Evolutionary conservation across 2,888 invertebrate species (phyloP), one percentile per base, ranked within the genome.

Genomic region (Synanthedon vespiformis): DNA sequence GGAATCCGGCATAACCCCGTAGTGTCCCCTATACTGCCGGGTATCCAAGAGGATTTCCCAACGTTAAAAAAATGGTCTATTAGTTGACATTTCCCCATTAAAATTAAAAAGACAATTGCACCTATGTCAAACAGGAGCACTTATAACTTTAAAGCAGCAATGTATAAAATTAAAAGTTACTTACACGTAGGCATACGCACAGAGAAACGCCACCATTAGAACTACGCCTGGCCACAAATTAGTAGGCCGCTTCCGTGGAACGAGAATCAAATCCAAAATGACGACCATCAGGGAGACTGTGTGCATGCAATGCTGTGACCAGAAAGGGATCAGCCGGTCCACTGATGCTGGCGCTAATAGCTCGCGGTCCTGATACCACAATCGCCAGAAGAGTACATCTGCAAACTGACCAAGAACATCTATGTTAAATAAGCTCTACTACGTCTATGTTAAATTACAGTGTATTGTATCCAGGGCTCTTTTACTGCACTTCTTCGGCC

Each of bases 241-340:
- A 44, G 67, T 70, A 0, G 85, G 85, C 44, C 75, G 67, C 52
- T 68, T 61, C 50, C 80, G 63, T 2, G 70, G 75, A 0, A 78
- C 73, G 18, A 78, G 55, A 1, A 81, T 56, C 0, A 85, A 61
- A 51, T 85, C 85, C 16, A 80, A 41, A 1, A 80, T 53, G 0
- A 76, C 67, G 27, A 77, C 64, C 0, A 74, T 54, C 14, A 85
- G 58, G 0, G 82, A 74, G 2, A 77, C 68, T 0, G 82, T 81
- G 56, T 85, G 85, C 76, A 84, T 77, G 51, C 77, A 70, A 58
- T 85, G 84, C 50, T 84, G 83, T 0, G 74, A 64, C 82, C 81
- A 83, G 40, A 74, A 62, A 0, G 83, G 75, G 0, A 84, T 70
- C 1, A 73, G 56, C 0, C 62, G 61, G 27, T 81, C 78, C 0